Percentiles rank a stretch among this genome's conserved stretches.
Conservation (phyloP, 2,113 vertebrate species). For the Myanophis thanlyinensis region DNA sequence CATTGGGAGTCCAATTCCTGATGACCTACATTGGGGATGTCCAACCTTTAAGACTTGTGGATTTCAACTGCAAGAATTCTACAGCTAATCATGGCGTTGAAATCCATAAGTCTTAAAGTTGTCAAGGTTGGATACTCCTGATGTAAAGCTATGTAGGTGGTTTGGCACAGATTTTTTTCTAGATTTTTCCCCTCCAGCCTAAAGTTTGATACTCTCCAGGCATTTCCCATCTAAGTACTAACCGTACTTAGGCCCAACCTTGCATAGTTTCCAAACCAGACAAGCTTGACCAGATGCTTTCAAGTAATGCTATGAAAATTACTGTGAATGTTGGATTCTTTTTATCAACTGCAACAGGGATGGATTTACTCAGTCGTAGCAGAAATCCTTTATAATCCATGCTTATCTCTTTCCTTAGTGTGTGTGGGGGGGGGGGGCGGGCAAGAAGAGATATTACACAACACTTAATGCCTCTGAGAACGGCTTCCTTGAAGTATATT, state of each 20-base stretch:
- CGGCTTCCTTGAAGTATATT: background rate
- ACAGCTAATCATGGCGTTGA: background rate
- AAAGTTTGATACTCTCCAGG: background rate
- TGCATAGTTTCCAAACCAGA: background rate
- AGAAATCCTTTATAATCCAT: background rate
- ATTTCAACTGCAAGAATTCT: too few species aligned
- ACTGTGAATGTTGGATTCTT: background rate
- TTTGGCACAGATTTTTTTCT: background rate
- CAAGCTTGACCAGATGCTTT: background rate
- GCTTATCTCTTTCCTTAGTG: background rate
- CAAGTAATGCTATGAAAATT: background rate
- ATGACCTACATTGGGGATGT: background rate
- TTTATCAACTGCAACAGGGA: background rate
- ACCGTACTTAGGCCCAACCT: background rate
- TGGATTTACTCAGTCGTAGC: background rate
- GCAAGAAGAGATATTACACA: constrained; percentile 4
- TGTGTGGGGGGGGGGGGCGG: background rate
- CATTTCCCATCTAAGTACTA: background rate
- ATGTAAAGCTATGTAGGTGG: background rate
- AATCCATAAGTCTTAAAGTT: background rate
- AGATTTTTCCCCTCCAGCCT: background rate
- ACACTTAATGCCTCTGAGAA: constrained; percentile 17
- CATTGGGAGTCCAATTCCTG: too few species aligned
- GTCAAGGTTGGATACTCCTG: background rate
- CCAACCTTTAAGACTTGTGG: too few species aligned